A percentile compares a stretch with the other conserved stretches of the same genome.
phyloP scores from a whole-genome alignment of 2,888 invertebrate species.

The Ornithoptera alexandrae region DNA sequence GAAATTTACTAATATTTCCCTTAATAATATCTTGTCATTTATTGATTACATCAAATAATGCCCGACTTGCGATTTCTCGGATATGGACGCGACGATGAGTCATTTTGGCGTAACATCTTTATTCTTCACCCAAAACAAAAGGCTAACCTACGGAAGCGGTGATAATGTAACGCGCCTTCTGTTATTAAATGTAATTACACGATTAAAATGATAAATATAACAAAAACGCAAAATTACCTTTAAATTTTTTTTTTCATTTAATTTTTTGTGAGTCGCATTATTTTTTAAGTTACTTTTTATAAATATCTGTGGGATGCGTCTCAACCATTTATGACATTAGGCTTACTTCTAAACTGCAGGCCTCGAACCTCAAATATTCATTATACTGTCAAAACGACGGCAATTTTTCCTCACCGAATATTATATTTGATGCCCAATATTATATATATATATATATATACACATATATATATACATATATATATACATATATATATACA shows the following conservation, averaged over 20 bases:
- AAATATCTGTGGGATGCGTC: too few relatives aligned
- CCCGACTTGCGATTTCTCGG: constrained; percentile 30
- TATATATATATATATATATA: too few relatives aligned
- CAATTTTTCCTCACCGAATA: too few relatives aligned
- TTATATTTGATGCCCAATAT: too few relatives aligned
- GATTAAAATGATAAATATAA: background rate
- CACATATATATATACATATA: too few relatives aligned
- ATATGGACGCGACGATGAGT: constrained; percentile 48
- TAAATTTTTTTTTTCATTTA: background rate
- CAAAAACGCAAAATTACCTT: background rate
- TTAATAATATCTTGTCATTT: constrained; percentile 4
- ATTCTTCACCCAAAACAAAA: constrained; percentile 53
- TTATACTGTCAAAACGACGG: too few relatives aligned
- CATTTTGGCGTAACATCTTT: constrained; percentile 42
- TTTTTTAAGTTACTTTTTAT: too few relatives aligned
- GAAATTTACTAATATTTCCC: background rate
- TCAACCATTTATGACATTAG: too few relatives aligned
- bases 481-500: too few relatives aligned
- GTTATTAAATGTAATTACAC: background rate
- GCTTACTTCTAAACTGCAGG: too few relatives aligned
- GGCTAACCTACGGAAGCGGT: constrained; percentile 46
- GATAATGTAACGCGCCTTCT: constrained; percentile 33
- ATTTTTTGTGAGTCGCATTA: too few relatives aligned
- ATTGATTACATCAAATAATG: constrained; percentile 20
- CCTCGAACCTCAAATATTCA: too few relatives aligned